These are phyloP conservation scores for Rhadina sibilatrix DNA, from an alignment of 2,113 vertebrate genomes.

Conservation along the genomic window DNA sequence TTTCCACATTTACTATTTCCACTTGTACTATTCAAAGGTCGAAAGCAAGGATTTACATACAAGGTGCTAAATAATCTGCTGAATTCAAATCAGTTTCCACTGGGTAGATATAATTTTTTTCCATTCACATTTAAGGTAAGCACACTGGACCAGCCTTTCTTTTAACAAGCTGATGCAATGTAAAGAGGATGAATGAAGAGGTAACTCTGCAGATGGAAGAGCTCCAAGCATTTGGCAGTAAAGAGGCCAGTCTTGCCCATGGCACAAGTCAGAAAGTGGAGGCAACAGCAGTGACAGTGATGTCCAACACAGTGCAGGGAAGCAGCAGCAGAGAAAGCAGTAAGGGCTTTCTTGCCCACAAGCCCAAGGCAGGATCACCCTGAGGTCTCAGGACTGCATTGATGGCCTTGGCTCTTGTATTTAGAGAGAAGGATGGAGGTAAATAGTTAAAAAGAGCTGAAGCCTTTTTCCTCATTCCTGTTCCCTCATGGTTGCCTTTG, in stretches of 20 bases:
- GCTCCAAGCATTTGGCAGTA: background rate
- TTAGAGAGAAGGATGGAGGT: background rate
- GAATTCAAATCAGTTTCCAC: conserved; percentile 64
- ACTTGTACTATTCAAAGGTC: conserved; percentile 57
- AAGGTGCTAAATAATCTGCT: background rate
- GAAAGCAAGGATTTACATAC: conserved; percentile 62
- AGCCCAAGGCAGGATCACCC: background rate
- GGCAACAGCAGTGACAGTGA: background rate
- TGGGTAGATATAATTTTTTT: conserved; percentile 20
- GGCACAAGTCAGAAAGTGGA: background rate
- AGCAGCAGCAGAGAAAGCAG: background rate
- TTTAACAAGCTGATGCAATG: background rate
- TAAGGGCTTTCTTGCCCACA: background rate
- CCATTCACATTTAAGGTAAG: background rate
- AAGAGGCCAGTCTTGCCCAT: background rate
- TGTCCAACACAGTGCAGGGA: background rate
- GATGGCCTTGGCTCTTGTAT: background rate
- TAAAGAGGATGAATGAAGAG: background rate
- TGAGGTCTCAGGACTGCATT: background rate
- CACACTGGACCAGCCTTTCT: background rate
- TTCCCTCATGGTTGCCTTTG: background rate
- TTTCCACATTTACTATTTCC: conserved; percentile 8
- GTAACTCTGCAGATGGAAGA: background rate
- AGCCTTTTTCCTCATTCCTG: background rate
- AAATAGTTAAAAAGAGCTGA: background rate